These are phyloP conservation scores for Hypercompe scribonia DNA, from an alignment of 2,888 invertebrate genomes.

Conservation along the genomic window DNA sequence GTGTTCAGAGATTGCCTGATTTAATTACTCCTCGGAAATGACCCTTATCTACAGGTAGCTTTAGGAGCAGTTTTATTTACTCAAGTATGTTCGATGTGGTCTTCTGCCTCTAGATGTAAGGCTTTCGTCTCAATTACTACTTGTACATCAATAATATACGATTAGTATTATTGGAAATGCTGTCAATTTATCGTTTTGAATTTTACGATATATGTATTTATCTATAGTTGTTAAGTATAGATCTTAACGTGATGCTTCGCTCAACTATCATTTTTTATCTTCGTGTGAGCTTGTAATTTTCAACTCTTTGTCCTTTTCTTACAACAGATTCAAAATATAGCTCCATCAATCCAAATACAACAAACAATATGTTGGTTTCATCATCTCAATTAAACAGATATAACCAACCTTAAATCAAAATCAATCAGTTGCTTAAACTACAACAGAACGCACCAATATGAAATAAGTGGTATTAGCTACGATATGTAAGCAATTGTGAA, in stretches of 20 bases:
- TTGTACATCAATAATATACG: constrained; percentile 69
- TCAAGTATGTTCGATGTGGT: constrained; percentile 56
- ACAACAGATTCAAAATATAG: constrained; percentile 33
- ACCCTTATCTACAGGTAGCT: background rate
- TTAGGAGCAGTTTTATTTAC: constrained; percentile 45
- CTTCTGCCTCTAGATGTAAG: constrained; percentile 72
- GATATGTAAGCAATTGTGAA: background rate
- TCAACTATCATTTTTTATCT: constrained; percentile 58
- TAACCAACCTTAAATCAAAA: background rate
- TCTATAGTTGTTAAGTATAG: constrained; percentile 68
- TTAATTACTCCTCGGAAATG: background rate
- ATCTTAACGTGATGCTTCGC: constrained; percentile 70
- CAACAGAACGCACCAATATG: background rate
- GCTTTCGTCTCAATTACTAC: constrained; percentile 80
- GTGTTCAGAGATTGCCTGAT: background rate
- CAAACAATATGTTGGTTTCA: constrained; percentile 1
- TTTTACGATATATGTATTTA: constrained; percentile 68
- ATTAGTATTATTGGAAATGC: constrained; percentile 79
- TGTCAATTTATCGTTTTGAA: constrained; percentile 83
- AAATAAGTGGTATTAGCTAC: background rate
- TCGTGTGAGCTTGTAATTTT: constrained; percentile 52
- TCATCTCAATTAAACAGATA: constrained; percentile 4
- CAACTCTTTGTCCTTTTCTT: constrained; percentile 51
- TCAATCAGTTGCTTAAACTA: background rate
- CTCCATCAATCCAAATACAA: constrained; percentile 15